These are phyloP conservation scores for Crematogaster levior DNA, from an alignment of 2,888 invertebrate species.

Conservation along the genomic window DNA sequence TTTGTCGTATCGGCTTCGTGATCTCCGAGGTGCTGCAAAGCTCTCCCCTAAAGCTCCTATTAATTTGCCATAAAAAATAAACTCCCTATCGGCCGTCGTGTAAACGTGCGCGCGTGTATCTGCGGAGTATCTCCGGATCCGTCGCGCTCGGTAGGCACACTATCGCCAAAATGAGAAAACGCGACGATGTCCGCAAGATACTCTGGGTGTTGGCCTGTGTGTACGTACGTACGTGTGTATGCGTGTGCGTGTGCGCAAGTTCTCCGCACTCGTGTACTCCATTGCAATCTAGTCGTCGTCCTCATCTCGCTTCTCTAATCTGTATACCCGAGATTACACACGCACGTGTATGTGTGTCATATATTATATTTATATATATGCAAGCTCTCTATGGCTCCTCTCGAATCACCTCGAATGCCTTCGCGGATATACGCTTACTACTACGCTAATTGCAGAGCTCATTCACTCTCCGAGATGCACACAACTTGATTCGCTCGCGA, in stretches of 20 bases:
- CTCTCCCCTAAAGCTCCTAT: constrained; percentile 61
- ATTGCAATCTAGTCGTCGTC: constrained; percentile 65
- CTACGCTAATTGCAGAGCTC: constrained; percentile 64
- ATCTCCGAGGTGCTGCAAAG: constrained; percentile 65
- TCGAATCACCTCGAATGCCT: constrained; percentile 73
- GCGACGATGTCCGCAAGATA: constrained; percentile 28
- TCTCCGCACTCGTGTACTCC: constrained; percentile 48
- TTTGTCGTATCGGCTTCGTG: constrained; percentile 65
- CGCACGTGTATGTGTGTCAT: constrained; percentile 62
- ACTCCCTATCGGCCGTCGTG: constrained; percentile 81
- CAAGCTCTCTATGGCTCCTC: constrained; percentile 79
- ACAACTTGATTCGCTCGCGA: constrained; percentile 56
- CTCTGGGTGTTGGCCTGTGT: constrained; percentile 36
- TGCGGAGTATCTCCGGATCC: neutral
- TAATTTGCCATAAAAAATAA: constrained; percentile 84
- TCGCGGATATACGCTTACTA: constrained; percentile 73
- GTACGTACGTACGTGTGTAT: constrained; percentile 38
- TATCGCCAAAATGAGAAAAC: neutral
- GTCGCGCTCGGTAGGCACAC: neutral
- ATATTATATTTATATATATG: constrained; percentile 58
- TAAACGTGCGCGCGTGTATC: constrained; percentile 51
- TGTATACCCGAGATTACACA: constrained; percentile 80
- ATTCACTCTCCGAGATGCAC: constrained; percentile 62
- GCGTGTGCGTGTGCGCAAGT: constrained; percentile 50
- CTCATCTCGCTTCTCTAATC: constrained; percentile 69